Percentiles rank a stretch among this genome's conserved stretches.
Evolutionary conservation across 2,888 invertebrate species (phyloP).

Genomic region (Augiades crinisus): DNA sequence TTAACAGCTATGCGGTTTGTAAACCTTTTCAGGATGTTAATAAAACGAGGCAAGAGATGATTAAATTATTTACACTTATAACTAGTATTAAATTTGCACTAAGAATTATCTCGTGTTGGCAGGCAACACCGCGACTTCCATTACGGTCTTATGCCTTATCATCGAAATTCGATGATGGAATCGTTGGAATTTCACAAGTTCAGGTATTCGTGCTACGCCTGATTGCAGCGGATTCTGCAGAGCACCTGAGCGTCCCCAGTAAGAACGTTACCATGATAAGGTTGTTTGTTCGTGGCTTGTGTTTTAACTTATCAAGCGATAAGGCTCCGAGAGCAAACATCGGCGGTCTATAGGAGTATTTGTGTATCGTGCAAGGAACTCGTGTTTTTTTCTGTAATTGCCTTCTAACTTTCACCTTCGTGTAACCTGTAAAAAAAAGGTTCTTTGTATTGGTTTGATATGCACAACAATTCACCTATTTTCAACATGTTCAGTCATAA

Average conservation of each 20-base stretch:
- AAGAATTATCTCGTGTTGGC: conserved; percentile 19
- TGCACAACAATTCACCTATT: too few relatives aligned
- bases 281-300: conserved; percentile 74
- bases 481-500: too few relatives aligned
- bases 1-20: too few relatives aligned
- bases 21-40: too few relatives aligned
- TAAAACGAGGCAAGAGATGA: too few relatives aligned
- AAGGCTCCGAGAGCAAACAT: conserved; percentile 73
- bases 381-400: conserved; percentile 58
- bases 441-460: conserved; percentile 42
- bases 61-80: conserved; percentile 33
- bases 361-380: conserved; percentile 71
- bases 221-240: conserved; percentile 56
- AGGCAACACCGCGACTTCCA: conserved; percentile 38
- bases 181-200: conserved; percentile 30
- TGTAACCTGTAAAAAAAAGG: conserved; percentile 60
- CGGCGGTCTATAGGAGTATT: conserved; percentile 71
- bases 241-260: conserved; percentile 55
- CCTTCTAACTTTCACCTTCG: conserved; percentile 49
- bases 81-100: conserved; percentile 27
- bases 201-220: conserved; percentile 52
- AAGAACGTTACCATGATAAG: conserved; percentile 76
- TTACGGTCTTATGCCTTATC: conserved; percentile 35
- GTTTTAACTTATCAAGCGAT: conserved; percentile 79
- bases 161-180: conserved; percentile 19